Percentiles rank a stretch among this genome's conserved stretches.
Evolutionary conservation across 2,113 vertebrate species (phyloP).

Genomic region (Lycocorax pyrrhopterus): DNA sequence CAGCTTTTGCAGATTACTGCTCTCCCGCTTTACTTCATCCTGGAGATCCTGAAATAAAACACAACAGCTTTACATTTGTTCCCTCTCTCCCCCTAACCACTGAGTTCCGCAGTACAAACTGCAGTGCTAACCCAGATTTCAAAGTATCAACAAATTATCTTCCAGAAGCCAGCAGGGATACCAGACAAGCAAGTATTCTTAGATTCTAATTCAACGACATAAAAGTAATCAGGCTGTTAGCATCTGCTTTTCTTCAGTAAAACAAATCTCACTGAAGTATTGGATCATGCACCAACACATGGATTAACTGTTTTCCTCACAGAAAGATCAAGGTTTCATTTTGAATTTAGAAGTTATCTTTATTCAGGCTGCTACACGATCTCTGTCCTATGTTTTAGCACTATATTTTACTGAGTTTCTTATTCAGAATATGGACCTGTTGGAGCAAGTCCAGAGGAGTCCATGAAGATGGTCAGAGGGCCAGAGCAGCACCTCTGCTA

Average conservation of each 20-base stretch:
- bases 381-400: neutral
- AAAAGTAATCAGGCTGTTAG: neutral
- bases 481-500: neutral
- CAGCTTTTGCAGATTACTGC: constrained; percentile 82
- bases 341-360: neutral
- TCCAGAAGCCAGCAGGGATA: neutral
- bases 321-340: neutral
- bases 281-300: neutral
- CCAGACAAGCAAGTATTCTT: neutral
- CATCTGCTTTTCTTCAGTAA: neutral
- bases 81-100: neutral
- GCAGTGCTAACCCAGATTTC: neutral
- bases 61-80: neutral
- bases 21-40: constrained; percentile 90
- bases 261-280: neutral
- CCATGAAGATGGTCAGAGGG: neutral
- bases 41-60: constrained; percentile 86
- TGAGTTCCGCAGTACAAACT: neutral
- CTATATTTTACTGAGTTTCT: neutral
- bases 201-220: neutral
- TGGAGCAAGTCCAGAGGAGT: neutral
- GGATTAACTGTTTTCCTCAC: neutral
- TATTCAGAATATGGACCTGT: neutral
- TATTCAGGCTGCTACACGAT: neutral
- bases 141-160: neutral